Evolutionary conservation across 2,888 invertebrate genomes (phyloP).

Genomic region (Mythimna impura): DNA sequence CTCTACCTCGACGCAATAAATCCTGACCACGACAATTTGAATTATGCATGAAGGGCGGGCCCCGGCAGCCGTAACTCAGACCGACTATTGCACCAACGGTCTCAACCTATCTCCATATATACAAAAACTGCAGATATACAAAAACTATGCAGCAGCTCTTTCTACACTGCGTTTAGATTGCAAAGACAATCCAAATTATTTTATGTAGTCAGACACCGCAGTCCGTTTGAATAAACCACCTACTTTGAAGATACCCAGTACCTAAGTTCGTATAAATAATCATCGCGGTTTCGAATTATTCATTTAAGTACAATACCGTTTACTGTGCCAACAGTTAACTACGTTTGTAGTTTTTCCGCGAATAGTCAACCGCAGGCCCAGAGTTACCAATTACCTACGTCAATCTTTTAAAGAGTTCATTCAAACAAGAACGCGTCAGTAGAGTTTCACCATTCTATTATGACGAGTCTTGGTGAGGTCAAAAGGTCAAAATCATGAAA

Average conservation of each 20-base stretch:
- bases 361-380: conserved; percentile 64
- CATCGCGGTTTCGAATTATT: conserved; percentile 75
- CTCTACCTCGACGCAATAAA: conserved; percentile 71
- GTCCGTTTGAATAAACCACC: conserved; percentile 55
- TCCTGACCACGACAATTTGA: conserved; percentile 78
- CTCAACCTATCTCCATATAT: conserved; percentile 44
- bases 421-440: conserved; percentile 68
- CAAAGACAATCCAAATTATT: conserved; percentile 38
- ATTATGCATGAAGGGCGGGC: conserved; percentile 82
- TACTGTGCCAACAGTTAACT: conserved; percentile 67
- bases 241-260: conserved; percentile 64
- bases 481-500: conserved; percentile 75
- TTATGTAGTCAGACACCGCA: conserved; percentile 27
- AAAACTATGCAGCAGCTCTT: conserved; percentile 24
- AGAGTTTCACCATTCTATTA: conserved; percentile 62
- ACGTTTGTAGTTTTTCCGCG: conserved; percentile 69
- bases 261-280: conserved; percentile 59
- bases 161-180: conserved; percentile 34
- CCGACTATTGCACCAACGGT: conserved; percentile 61
- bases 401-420: conserved; percentile 60
- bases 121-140: conserved; percentile 29
- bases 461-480: conserved; percentile 68
- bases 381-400: conserved; percentile 62
- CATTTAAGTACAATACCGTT: conserved; percentile 74
- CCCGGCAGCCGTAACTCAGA: conserved; percentile 61